Conservation (phyloP, 2,797 vertebrate species). For the Spatula versicolor region DNA sequence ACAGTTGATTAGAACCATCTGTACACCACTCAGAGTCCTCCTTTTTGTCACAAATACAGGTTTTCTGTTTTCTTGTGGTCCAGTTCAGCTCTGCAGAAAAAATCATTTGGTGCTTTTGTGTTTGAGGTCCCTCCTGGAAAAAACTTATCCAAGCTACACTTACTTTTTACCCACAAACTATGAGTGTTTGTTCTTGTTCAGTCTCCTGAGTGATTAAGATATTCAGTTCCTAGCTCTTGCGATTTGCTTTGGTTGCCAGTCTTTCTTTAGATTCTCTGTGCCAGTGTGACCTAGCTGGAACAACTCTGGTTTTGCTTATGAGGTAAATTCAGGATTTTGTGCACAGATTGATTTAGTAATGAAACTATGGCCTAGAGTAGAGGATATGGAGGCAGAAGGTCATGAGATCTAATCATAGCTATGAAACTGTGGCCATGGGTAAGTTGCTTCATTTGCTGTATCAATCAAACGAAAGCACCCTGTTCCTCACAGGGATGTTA, state of each 20-base stretch:
- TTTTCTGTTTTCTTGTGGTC: background rate
- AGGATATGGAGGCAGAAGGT: background rate
- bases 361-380: background rate
- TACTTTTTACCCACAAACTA: background rate
- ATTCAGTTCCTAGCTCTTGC: background rate
- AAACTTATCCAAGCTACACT: background rate
- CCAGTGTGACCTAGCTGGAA: background rate
- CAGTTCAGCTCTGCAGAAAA: background rate
- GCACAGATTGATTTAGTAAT: background rate
- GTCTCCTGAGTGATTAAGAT: background rate
- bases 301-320: background rate
- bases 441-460: slow-evolving; percentile 3
- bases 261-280: background rate
- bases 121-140: background rate
- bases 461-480: background rate
- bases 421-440: background rate
- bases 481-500: background rate
- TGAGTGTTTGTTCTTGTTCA: background rate
- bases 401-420: background rate
- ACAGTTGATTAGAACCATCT: background rate
- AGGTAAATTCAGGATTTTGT: background rate
- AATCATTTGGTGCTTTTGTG: background rate
- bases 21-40: background rate
- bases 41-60: background rate
- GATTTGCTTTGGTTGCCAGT: background rate